phyloP scores from a whole-genome alignment of 2,888 invertebrate species.

The Herminia tarsipennalis region DNA sequence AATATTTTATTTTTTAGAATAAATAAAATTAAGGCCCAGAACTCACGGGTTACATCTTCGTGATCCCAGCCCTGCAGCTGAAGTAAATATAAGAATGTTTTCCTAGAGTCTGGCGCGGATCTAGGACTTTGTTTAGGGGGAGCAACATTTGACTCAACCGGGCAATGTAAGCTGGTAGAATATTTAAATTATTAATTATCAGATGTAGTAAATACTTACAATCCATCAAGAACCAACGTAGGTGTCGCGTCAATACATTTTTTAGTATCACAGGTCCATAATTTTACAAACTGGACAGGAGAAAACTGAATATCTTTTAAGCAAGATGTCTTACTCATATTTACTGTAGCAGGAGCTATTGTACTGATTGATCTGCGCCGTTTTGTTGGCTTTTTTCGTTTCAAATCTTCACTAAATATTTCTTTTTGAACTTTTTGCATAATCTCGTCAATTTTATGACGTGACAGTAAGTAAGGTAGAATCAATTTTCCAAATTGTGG shows the following conservation, averaged over 20 bases:
- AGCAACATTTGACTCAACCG: no score
- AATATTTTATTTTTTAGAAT: no score
- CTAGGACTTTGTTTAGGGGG: no score
- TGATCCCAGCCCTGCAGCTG: no score
- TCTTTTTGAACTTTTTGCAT: slow-evolving; percentile 60
- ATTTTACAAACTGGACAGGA: slow-evolving; percentile 65
- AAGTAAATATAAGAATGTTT: no score
- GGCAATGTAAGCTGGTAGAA: not conserved
- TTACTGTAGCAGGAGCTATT: slow-evolving; percentile 1
- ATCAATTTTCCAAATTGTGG: slow-evolving; percentile 79
- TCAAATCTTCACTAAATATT: slow-evolving; percentile 44
- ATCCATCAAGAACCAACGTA: slow-evolving; percentile 72
- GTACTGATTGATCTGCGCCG: slow-evolving; percentile 41
- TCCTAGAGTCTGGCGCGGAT: no score
- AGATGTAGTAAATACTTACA: slow-evolving; percentile 81
- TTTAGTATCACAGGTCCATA: slow-evolving; percentile 87
- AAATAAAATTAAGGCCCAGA: no score
- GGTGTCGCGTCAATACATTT: slow-evolving; percentile 95
- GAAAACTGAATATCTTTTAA: not conserved
- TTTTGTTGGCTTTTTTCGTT: slow-evolving; percentile 54
- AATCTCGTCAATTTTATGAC: slow-evolving; percentile 70
- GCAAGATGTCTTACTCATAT: not conserved
- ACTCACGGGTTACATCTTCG: no score
- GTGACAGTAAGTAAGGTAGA: slow-evolving; percentile 82
- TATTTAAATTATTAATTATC: no score